phyloP scores from a whole-genome alignment of 2,113 vertebrate species.

The Gobius niger region DNA sequence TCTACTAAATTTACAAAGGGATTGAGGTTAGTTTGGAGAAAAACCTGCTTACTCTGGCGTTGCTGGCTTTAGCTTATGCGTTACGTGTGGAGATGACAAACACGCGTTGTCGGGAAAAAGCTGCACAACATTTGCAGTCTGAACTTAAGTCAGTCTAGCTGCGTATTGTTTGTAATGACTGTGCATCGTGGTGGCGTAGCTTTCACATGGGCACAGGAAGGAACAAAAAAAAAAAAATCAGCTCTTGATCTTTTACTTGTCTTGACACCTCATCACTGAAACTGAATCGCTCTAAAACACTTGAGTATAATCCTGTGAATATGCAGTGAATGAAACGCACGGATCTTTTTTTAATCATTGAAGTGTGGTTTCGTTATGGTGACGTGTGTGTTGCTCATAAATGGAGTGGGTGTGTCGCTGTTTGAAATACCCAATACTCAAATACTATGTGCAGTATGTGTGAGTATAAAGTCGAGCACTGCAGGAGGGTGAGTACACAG shows the following conservation, averaged over 20 bases:
- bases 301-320: background rate
- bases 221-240: no score
- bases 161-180: background rate
- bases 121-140: background rate
- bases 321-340: background rate
- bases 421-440: background rate
- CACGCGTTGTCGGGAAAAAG: background rate
- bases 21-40: conserved; percentile 27
- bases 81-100: background rate
- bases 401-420: conserved; percentile 5
- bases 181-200: background rate
- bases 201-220: no score
- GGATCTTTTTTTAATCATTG: background rate
- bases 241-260: no score
- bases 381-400: background rate
- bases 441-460: background rate
- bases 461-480: background rate
- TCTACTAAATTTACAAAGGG: background rate
- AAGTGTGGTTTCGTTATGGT: background rate
- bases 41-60: background rate
- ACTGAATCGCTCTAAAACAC: no score
- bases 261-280: no score
- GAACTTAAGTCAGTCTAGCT: conserved; percentile 26
- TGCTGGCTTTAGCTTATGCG: background rate
- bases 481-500: conserved; percentile 39